Percentiles rank a stretch among this genome's conserved stretches.
phyloP scores from a whole-genome alignment of 2,113 vertebrate species.

The Perognathus longimembris region DNA sequence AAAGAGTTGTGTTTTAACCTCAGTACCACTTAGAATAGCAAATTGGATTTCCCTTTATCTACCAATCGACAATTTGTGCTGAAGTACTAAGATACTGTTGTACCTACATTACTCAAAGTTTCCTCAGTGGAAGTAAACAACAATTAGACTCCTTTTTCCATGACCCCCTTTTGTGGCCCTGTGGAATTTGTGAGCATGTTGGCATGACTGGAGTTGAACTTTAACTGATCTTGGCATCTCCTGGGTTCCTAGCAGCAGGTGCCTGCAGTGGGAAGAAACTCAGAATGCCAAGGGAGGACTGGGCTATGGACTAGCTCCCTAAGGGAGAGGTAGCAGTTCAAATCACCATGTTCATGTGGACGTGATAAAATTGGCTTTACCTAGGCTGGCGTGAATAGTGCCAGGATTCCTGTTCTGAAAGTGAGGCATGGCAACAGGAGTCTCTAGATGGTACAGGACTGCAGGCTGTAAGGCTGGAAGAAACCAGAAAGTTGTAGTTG shows the following conservation, averaged over 20 bases:
- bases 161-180: constrained; percentile 19
- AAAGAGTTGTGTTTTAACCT: neutral
- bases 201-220: constrained; percentile 1
- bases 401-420: constrained; percentile 47
- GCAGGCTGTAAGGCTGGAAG: neutral
- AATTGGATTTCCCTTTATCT: neutral
- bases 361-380: neutral
- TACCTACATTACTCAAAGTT: constrained; percentile 31
- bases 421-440: neutral
- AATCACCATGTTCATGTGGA: neutral
- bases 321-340: constrained; percentile 18
- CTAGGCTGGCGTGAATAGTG: neutral
- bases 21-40: neutral
- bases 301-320: constrained; percentile 4
- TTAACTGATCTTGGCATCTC: neutral
- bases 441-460: neutral
- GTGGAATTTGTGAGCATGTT: constrained; percentile 20
- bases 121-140: constrained; percentile 60
- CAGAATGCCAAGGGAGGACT: neutral
- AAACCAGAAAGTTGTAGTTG: neutral
- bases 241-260: constrained; percentile 16
- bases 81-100: neutral
- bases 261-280: neutral
- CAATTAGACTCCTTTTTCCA: constrained; percentile 58
- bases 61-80: neutral